Evolutionary conservation across 2,888 invertebrate species (phyloP).

Genomic region (Spialia ferax): DNA sequence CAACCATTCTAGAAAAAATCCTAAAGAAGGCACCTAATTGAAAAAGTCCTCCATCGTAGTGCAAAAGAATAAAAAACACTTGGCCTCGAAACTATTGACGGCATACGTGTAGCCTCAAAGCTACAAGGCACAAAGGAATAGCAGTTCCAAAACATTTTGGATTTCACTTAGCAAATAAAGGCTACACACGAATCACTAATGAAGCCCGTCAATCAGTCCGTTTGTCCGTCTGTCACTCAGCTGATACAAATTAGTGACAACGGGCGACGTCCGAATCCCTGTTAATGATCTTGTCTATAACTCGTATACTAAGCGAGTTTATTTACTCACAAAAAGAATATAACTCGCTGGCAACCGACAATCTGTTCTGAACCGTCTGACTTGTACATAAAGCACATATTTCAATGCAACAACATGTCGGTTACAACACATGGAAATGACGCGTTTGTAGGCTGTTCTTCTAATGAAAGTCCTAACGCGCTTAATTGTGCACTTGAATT

Average conservation of each 20-base stretch:
- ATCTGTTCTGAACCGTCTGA: neutral
- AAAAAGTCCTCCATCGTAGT: neutral
- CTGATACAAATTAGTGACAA: slow-evolving; percentile 75
- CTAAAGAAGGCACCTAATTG: neutral
- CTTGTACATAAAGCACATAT: slow-evolving; percentile 14
- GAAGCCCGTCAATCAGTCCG: slow-evolving; percentile 77
- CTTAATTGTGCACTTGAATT: slow-evolving; percentile 31
- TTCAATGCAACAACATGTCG: neutral
- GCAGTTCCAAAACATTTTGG: slow-evolving; percentile 36
- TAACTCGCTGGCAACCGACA: slow-evolving; percentile 2
- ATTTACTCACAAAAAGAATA: slow-evolving; percentile 12
- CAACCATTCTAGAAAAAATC: too few species aligned
- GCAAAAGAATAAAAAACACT: neutral
- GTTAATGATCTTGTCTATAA: slow-evolving; percentile 68
- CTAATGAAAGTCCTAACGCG: slow-evolving; percentile 22
- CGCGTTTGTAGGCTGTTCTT: neutral
- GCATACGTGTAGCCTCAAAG: slow-evolving; percentile 8
- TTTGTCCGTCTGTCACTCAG: slow-evolving; percentile 67
- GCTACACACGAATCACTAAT: slow-evolving; percentile 60
- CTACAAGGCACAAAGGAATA: slow-evolving; percentile 6
- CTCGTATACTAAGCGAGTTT: slow-evolving; percentile 39
- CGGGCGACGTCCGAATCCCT: slow-evolving; percentile 56
- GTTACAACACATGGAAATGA: slow-evolving; percentile 14
- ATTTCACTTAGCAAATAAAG: slow-evolving; percentile 48
- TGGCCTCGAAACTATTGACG: slow-evolving; percentile 12